phyloP scores from a whole-genome alignment of 2,797 vertebrate genomes.

The Cephalopachus bancanus region DNA sequence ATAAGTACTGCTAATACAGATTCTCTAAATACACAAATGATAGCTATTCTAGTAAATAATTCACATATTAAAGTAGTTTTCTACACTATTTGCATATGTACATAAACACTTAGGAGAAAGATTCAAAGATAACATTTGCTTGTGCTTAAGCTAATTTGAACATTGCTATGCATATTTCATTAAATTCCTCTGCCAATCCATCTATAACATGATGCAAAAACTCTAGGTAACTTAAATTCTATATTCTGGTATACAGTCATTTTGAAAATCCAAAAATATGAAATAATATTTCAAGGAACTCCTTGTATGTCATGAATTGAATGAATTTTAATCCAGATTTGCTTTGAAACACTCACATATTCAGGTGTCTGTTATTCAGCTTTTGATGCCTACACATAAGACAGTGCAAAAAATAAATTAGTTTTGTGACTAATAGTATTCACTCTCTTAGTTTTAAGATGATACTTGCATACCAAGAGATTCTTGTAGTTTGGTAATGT shows the following conservation, averaged over 20 bases:
- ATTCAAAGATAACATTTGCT: constrained; percentile 53
- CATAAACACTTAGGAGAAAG: constrained; percentile 41
- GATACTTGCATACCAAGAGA: not conserved
- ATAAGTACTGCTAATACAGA: constrained; percentile 16
- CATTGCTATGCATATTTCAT: constrained; percentile 15
- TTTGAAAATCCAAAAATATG: constrained; percentile 18
- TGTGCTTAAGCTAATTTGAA: not conserved
- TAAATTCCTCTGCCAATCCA: not conserved
- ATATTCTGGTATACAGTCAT: not conserved
- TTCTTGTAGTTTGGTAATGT: not conserved
- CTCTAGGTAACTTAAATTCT: not conserved
- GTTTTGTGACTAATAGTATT: not conserved
- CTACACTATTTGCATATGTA: constrained; percentile 52
- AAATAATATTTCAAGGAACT: not conserved
- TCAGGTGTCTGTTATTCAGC: not conserved
- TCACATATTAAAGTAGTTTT: constrained; percentile 61
- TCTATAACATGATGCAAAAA: not conserved
- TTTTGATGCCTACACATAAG: not conserved
- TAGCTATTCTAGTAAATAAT: constrained; percentile 52
- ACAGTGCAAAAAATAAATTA: not conserved
- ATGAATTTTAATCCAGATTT: constrained; percentile 33
- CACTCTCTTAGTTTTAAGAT: not conserved
- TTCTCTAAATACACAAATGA: constrained; percentile 54
- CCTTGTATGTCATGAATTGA: not conserved
- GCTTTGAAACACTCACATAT: not conserved